Evolutionary conservation across 2,888 invertebrate species (phyloP).

Genomic region (Terebella lapidaria): DNA sequence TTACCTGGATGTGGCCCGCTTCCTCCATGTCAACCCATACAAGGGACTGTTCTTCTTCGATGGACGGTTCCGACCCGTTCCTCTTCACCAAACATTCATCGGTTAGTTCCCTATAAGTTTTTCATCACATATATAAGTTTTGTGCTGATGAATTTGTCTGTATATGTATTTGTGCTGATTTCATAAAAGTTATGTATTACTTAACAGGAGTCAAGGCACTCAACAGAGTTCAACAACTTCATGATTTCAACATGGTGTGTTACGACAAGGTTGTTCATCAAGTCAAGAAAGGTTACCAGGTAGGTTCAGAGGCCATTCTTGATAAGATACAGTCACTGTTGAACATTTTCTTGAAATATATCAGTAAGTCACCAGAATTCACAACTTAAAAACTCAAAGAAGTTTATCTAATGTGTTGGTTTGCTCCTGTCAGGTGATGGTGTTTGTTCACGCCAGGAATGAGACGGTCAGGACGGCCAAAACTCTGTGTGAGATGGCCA

Average conservation of each 20-base stretch:
- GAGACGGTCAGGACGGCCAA: slow-evolving; percentile 87
- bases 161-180: neutral
- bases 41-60: slow-evolving; percentile 83
- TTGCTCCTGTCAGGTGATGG: slow-evolving; percentile 73
- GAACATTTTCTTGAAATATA: too few species aligned
- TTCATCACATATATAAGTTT: neutral
- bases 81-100: slow-evolving; percentile 84
- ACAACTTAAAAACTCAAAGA: too few species aligned
- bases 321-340: too few species aligned
- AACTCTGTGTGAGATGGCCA: slow-evolving; percentile 68
- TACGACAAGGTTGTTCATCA: slow-evolving; percentile 85
- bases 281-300: slow-evolving; percentile 79
- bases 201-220: slow-evolving; percentile 41
- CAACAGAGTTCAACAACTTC: slow-evolving; percentile 58
- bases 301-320: slow-evolving; percentile 18
- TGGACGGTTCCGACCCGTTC: slow-evolving; percentile 74
- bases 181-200: too few species aligned
- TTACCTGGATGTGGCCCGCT: slow-evolving; percentile 91
- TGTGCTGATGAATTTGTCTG: neutral
- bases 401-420: too few species aligned
- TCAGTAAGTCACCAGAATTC: too few species aligned
- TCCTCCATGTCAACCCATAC: slow-evolving; percentile 87
- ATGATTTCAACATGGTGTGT: slow-evolving; percentile 84
- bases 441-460: slow-evolving; percentile 96
- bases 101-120: slow-evolving; percentile 56